phyloP scores from a whole-genome alignment of 2,797 vertebrate species.

The Ctenosaura bakeri region DNA sequence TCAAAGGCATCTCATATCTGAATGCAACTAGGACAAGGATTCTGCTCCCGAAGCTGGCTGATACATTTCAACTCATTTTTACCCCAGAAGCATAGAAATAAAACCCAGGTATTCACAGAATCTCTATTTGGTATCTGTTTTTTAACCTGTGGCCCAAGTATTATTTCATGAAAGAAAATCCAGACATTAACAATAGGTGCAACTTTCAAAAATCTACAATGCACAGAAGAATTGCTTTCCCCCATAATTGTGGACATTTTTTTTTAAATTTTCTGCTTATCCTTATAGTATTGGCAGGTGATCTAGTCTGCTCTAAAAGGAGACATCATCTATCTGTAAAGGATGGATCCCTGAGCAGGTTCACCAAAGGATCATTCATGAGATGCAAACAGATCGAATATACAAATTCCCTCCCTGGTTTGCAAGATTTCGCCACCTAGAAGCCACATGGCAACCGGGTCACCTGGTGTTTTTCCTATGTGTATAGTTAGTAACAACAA shows the following conservation, averaged over 20 bases:
- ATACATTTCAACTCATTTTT: background rate
- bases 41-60: background rate
- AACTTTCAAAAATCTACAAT: background rate
- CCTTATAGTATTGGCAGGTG: background rate
- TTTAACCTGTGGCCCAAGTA: background rate
- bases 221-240: background rate
- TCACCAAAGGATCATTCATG: background rate
- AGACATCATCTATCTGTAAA: background rate
- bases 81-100: background rate
- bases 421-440: background rate
- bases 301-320: no score
- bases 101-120: background rate
- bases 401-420: conserved; percentile 44
- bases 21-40: background rate
- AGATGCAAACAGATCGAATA: background rate
- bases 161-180: conserved; percentile 3
- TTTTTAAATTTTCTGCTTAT: conserved; percentile 30
- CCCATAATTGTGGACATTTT: background rate
- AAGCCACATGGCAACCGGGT: conserved; percentile 50
- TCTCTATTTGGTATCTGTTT: no score
- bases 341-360: no score
- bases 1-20: no score
- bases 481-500: conserved; percentile 69
- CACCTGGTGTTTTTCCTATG: conserved; percentile 73
- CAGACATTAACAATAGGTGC: rapidly evolving